phyloP scores from a whole-genome alignment of 2,113 vertebrate genomes.

The Actinemys pallida region DNA sequence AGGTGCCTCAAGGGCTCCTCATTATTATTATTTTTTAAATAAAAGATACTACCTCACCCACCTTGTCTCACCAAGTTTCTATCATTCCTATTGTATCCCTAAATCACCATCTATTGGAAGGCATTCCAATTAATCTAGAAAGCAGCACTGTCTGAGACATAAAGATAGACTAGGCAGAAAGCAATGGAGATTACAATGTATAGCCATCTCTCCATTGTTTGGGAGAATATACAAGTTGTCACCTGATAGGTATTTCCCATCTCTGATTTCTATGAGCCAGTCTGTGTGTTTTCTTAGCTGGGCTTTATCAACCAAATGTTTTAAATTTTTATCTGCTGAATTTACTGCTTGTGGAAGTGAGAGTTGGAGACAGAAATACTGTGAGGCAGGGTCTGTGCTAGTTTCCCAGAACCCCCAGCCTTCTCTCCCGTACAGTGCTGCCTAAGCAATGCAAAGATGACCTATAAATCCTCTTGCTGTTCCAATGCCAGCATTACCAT shows the following conservation, averaged over 20 bases:
- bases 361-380: not conserved
- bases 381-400: not conserved
- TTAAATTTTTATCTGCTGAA: conserved; percentile 13
- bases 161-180: not conserved
- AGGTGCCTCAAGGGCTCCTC: too few species aligned
- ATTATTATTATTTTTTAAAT: too few species aligned
- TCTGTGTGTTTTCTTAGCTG: not conserved
- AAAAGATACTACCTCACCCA: too few species aligned
- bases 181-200: conserved; percentile 9
- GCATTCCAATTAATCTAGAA: conserved; percentile 46
- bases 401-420: not conserved
- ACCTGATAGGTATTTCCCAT: not conserved
- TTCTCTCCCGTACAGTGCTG: not conserved
- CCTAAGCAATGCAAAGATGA: not conserved
- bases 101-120: conserved; percentile 44
- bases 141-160: not conserved
- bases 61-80: conserved; percentile 46
- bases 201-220: conserved; percentile 9
- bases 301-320: conserved; percentile 1
- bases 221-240: not conserved
- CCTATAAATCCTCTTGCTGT: not conserved
- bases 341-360: not conserved
- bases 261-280: not conserved
- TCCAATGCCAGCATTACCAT: not conserved
- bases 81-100: conserved; percentile 51